A percentile compares a stretch with the other conserved stretches of the same genome.
Conservation (phyloP, 1,140 invertebrate species). For the Cotesia typhae region DNA sequence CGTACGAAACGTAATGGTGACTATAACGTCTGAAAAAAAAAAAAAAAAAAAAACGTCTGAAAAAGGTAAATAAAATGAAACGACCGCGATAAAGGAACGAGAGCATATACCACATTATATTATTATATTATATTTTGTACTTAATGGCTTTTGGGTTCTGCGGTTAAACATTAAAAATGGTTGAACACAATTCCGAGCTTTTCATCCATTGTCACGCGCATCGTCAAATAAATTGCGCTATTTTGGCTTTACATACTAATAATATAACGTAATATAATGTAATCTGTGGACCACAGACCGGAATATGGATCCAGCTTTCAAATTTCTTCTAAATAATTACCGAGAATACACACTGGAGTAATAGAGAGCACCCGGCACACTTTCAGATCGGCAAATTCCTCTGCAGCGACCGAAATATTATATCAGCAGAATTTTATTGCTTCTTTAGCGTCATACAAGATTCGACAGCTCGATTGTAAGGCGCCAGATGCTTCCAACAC, state of each 20-base stretch:
- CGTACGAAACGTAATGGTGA: slow-evolving; percentile 31
- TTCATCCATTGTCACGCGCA: slow-evolving; percentile 1
- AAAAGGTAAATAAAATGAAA: background rate
- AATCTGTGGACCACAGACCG: background rate
- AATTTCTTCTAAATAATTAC: background rate
- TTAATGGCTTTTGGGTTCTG: slow-evolving; percentile 35
- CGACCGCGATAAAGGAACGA: slow-evolving; percentile 5
- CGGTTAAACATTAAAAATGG: slow-evolving; percentile 24
- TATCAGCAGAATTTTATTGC: slow-evolving; percentile 40
- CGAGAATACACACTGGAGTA: background rate
- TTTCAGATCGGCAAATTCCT: background rate
- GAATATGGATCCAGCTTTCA: too few relatives aligned
- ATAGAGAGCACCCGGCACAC: slow-evolving; percentile 9
- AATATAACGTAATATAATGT: background rate
- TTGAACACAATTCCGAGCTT: slow-evolving; percentile 14
- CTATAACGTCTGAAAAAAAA: slow-evolving; percentile 12
- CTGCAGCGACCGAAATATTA: slow-evolving; percentile 36
- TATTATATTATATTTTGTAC: slow-evolving; percentile 35
- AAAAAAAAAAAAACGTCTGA: background rate
- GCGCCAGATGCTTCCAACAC: slow-evolving; percentile 33
- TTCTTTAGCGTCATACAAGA: slow-evolving; percentile 34
- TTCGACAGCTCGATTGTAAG: background rate
- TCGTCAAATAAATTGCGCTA: slow-evolving; percentile 15
- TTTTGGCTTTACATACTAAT: slow-evolving; percentile 8
- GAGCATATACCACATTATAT: slow-evolving; percentile 2